Percentiles rank a stretch among this genome's conserved stretches.
These are phyloP conservation scores for Buathra laborator DNA, from an alignment of 2,888 invertebrate genomes.

Conservation along the genomic window DNA sequence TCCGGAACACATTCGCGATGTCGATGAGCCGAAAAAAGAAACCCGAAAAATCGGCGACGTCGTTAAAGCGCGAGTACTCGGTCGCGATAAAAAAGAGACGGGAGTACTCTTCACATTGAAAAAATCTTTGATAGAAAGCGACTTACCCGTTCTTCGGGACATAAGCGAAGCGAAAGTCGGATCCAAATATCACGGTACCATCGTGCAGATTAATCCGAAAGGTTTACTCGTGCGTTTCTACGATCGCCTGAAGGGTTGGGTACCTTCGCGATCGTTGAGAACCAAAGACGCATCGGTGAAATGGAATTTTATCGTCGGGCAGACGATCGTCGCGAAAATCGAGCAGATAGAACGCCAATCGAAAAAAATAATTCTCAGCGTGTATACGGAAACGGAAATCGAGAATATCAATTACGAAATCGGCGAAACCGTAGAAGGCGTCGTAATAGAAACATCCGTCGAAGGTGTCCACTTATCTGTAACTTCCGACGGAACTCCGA, in stretches of 20 bases:
- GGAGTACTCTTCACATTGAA: conserved; percentile 89
- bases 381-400: conserved; percentile 51
- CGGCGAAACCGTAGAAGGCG: conserved; percentile 78
- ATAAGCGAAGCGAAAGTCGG: conserved; percentile 86
- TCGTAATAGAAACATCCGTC: conserved; percentile 76
- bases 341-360: conserved; percentile 67
- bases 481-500: conserved; percentile 45
- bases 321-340: conserved; percentile 85
- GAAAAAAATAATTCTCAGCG: conserved; percentile 69
- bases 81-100: conserved; percentile 85
- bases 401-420: conserved; percentile 68
- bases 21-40: conserved; percentile 82
- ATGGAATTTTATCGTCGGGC: conserved; percentile 87
- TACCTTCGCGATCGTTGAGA: conserved; percentile 84
- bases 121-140: conserved; percentile 87
- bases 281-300: conserved; percentile 80
- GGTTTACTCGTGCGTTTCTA: conserved; percentile 88
- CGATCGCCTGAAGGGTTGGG: conserved; percentile 86
- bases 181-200: conserved; percentile 87
- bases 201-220: conserved; percentile 85
- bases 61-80: conserved; percentile 88
- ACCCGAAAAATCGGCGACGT: conserved; percentile 87
- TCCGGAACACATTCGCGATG: conserved; percentile 76
- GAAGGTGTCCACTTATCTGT: conserved; percentile 78
- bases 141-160: conserved; percentile 86